Conservation (phyloP, 2,888 invertebrate genomes). For the Trichogramma dendrolimi region DNA sequence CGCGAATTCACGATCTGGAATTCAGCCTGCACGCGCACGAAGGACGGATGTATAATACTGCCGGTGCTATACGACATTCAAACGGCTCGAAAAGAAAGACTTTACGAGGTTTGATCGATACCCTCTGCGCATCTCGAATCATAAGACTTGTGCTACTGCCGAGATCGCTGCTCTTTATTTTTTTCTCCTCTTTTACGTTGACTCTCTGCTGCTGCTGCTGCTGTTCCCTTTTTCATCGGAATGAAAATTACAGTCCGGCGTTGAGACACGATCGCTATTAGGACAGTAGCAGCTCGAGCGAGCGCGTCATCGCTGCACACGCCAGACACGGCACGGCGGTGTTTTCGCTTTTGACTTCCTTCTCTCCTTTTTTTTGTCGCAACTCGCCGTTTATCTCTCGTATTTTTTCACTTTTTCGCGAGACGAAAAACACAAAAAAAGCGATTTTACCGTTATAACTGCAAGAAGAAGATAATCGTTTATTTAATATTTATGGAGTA, state of each 20-base stretch:
- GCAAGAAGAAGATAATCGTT: neutral
- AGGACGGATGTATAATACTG: too few relatives aligned
- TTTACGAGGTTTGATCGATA: too few relatives aligned
- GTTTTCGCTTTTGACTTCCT: constrained; percentile 11
- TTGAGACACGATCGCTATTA: constrained; percentile 29
- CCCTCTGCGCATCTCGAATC: neutral
- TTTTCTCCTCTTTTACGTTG: neutral
- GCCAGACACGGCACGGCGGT: neutral
- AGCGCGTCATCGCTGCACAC: constrained; percentile 1
- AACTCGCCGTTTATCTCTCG: neutral
- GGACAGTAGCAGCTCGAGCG: constrained; percentile 12
- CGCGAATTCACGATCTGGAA: too few relatives aligned
- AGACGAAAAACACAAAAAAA: neutral
- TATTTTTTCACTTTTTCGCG: neutral
- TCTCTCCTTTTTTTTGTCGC: neutral
- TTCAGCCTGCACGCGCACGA: too few relatives aligned
- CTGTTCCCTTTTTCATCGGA: constrained; percentile 34
- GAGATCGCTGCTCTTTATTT: constrained; percentile 18
- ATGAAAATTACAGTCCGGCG: constrained; percentile 37
- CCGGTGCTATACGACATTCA: too few relatives aligned
- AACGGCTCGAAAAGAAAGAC: too few relatives aligned
- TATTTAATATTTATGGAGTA: neutral
- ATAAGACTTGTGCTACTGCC: neutral
- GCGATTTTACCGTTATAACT: neutral
- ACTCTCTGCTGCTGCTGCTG: constrained; percentile 1